Base-by-base conservation (phyloP, 2,888 invertebrate species). In the Tipula helvola region DNA sequence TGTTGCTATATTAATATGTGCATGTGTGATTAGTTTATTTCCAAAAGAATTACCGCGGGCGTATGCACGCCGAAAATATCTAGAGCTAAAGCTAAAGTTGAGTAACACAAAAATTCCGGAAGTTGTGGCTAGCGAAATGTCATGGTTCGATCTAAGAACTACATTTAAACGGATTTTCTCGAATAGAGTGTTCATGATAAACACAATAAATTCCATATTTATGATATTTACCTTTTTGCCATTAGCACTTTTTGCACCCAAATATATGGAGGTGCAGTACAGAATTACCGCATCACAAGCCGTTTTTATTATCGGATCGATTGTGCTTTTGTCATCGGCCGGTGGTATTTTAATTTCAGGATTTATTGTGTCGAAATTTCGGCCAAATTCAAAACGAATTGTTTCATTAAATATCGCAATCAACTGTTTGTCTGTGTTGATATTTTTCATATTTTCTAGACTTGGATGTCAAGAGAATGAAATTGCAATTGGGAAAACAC, bases 1-100 rank as follows among this genome's bases (percentile, higher is more conserved):
- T n/a, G 90, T 92, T 0, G 90, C 94, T 2, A 91, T 95, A 18
- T 92, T 94, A 71, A 88, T 94, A 5, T 93, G 94, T 10, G 93
- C 95, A 0, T 92, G 90, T 1, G 91, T 95, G 2, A 90, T 96
- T 47, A 18, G 85, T 0, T 90, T 94, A 0, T 94, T 94, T 88
- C 94, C 94, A 0, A 93, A 93, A 88, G 93, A 93, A 3, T 90
- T 94, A 83, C 94, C 94, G 0, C 90, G 93, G 86, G 93, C 93
- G 0, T 93, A 93, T 5, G 92, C 92, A 0, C 90, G 93, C 84
- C 92, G 91, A 88, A 91, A 90, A 10, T 52, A 83, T 41, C 28
- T 7, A 42, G 41, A 87, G 28, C 28, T 71, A 28, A 71, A 71
- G 3, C 71, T 28, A 71, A 8, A 71, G 10, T 12, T 28, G 10